Base-by-base conservation (phyloP, 1,140 invertebrate species). In the Berghia stephanieae region DNA sequence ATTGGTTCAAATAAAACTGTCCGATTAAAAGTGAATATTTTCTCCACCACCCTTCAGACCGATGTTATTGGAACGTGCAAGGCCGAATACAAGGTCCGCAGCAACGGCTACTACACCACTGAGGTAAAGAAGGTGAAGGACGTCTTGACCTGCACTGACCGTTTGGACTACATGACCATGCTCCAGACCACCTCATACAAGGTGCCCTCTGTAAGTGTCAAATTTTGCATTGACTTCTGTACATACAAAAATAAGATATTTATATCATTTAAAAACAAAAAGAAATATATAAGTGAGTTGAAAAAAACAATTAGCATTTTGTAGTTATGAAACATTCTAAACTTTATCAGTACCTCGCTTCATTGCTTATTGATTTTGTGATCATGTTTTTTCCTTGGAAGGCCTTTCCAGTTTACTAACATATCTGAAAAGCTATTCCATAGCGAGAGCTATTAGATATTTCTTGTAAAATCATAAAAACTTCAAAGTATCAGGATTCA, bases 1-100 rank as follows among this genome's bases (percentile, higher is more conserved):
- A 10, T 18, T 63, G 10, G 27, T 63, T 13, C 13, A 16, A 10
- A 27, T 16, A 18, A 63, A 63, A 27, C 27, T 27, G 13, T 31
- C 27, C 42, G 36, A 40, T 67, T 36, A n/a, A 24, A n/a, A n/a
- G n/a, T n/a, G n/a, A n/a, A n/a, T n/a, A n/a, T n/a, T 67, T 67
- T 36, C 8, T 38, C 16, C 34, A n/a, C 63, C 67, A 78, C 75
- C 81, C 84, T 82, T 38, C 86, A 95, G 94, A 92, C 92, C 81
- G 96, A 98, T 88, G 92, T 97, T 0, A 93, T 94, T 69, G 96
- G 96, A 1, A 92, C 92, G 36, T 98, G 96, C 82, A 89, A 92
- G 10, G 94, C 95, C 0, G 90, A 92, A n/a, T 98, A 98, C 86
- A 88, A 88, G 34, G 90, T 96, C 0, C 77, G 52, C 0, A 80